Evolutionary conservation across 2,113 vertebrate genomes (phyloP), one percentile per base, ranked within the genome.

Genomic region (Peucedramus taeniatus): DNA sequence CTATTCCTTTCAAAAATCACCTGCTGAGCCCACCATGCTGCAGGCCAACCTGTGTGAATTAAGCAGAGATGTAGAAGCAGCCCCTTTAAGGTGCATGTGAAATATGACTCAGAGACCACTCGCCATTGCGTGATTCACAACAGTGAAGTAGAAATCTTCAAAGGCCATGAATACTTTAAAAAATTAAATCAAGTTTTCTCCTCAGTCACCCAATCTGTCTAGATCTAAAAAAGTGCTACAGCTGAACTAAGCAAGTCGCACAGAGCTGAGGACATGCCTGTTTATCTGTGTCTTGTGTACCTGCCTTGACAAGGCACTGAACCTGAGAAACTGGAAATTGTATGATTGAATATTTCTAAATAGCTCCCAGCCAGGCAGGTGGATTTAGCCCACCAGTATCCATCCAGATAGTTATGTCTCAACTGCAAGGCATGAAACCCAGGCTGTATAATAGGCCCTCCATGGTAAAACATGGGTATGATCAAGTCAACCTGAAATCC

Each of bases 61-160:
- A 50, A 26, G 35, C 1, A 27, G 26, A 69, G 45, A 54, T 3
- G 15, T 59, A 24, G 49, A 71, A 56, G n/a, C 23, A 71, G 28
- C 4, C 10, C 12, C 7, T 37, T 71, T 10, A 24, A n/a, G 20
- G 28, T 47, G 60, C 27, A 45, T 31, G 40, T 76, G 15, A 27
- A 84, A 19, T 13, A 18, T 7, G 26, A 19, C 22, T 80, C 33
- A 72, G 33, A 50, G 10, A 2, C 9, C 10, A 7, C 7, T 87
- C 2, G 2, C 37, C 7, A 14, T 11, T 40, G 13, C 7, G 33
- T 1, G 16, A 54, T 37, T 71, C 18, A 51, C 2, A 39, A 8
- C 0, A 0, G 6, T 13, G 22, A 87, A 21, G 22, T 13, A 10
- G 19, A 69, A 69, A 6, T 56, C 33, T 80, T 84, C 23, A 66